Conservation (phyloP, 2,888 invertebrate genomes). For the Macaria notata region DNA sequence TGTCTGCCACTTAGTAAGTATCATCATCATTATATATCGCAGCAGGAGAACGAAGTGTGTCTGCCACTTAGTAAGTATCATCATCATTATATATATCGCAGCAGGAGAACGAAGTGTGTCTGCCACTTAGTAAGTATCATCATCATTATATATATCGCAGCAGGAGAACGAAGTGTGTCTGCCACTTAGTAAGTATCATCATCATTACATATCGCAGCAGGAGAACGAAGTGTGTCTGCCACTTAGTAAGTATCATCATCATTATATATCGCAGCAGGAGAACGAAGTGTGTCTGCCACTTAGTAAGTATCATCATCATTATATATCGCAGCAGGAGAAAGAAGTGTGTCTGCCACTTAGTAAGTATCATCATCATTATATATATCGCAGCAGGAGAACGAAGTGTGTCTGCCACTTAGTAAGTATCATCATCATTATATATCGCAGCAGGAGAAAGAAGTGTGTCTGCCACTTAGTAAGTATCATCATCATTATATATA, state of each 20-base stretch:
- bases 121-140: conserved; percentile 46
- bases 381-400: background rate
- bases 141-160: accelerated
- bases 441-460: background rate
- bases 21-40: no score
- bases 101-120: conserved; percentile 32
- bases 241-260: conserved; percentile 44
- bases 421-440: conserved; percentile 34
- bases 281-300: conserved; percentile 37
- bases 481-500: conserved; percentile 13
- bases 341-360: conserved; percentile 42
- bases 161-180: conserved; percentile 35
- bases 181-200: conserved; percentile 45
- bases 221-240: conserved; percentile 32
- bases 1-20: conserved; percentile 52
- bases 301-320: conserved; percentile 42
- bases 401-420: conserved; percentile 46
- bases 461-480: conserved; percentile 51
- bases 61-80: conserved; percentile 46
- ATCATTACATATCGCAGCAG: conserved; percentile 9
- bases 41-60: conserved; percentile 32
- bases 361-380: conserved; percentile 39
- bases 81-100: background rate
- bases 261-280: conserved; percentile 3
- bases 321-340: background rate